Evolutionary conservation across 2,888 invertebrate genomes (phyloP).

Genomic region (Toxonevra muliebris): DNA sequence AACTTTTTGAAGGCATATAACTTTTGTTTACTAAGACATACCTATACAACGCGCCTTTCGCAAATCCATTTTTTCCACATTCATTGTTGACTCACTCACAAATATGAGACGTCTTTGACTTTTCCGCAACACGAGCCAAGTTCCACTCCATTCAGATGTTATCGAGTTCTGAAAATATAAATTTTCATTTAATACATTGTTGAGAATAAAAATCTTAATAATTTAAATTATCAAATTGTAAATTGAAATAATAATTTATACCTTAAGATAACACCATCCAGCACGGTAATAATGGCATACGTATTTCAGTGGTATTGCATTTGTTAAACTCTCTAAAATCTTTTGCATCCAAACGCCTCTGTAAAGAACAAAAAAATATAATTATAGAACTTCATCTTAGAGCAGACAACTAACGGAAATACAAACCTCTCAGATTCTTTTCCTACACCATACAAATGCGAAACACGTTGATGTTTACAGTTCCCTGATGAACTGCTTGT

Average conservation of each 20-base stretch:
- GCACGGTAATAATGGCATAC: conserved; percentile 77
- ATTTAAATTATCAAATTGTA: conserved; percentile 1
- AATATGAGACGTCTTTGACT: conserved; percentile 69
- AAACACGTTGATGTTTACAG: conserved; percentile 57
- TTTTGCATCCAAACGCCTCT: conserved; percentile 80
- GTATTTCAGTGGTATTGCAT: conserved; percentile 73
- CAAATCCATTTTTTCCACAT: conserved; percentile 75
- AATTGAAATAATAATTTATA: no score
- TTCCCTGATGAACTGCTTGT: conserved; percentile 60
- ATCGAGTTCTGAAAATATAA: conserved; percentile 54
- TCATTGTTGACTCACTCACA: conserved; percentile 61
- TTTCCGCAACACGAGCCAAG: conserved; percentile 80
- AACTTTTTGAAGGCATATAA: background rate
- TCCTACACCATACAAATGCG: conserved; percentile 64
- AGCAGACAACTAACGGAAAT: background rate
- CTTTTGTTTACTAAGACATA: conserved; percentile 55
- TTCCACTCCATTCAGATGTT: conserved; percentile 73
- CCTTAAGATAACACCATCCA: conserved; percentile 83
- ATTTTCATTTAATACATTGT: no score
- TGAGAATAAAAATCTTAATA: no score
- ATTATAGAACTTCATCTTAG: background rate
- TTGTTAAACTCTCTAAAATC: conserved; percentile 77
- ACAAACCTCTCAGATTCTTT: conserved; percentile 61
- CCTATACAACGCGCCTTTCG: conserved; percentile 83
- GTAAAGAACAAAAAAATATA: conserved; percentile 23